These are phyloP conservation scores for Chorisops tibialis DNA, from an alignment of 2,888 invertebrate genomes.

Conservation along the genomic window DNA sequence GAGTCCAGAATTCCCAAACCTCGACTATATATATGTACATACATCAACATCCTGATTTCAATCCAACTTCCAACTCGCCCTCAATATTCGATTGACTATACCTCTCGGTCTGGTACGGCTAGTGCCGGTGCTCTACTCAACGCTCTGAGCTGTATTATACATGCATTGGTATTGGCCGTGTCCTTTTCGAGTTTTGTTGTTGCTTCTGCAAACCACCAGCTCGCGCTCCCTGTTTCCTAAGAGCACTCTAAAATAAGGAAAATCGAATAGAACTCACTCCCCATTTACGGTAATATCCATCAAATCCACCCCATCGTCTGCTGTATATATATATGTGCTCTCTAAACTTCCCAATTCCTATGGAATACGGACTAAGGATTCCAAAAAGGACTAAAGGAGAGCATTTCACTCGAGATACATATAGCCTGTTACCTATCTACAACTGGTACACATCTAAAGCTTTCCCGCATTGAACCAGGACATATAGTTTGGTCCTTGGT, in stretches of 20 bases:
- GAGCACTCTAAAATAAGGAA: not conserved
- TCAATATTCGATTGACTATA: too few species aligned
- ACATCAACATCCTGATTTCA: too few species aligned
- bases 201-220: not conserved
- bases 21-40: too few species aligned
- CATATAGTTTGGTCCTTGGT: conserved; percentile 2
- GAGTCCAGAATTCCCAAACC: too few species aligned
- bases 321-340: conserved; percentile 19
- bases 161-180: conserved; percentile 14
- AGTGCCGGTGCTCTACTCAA: not conserved
- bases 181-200: conserved; percentile 1
- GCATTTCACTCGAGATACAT: conserved; percentile 9
- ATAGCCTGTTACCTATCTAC: conserved; percentile 1
- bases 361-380: conserved; percentile 11
- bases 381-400: conserved; percentile 15
- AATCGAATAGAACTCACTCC: conserved; percentile 7
- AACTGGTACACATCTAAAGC: conserved; percentile 9
- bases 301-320: conserved; percentile 20
- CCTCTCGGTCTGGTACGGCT: too few species aligned
- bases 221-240: not conserved
- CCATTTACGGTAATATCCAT: conserved; percentile 17
- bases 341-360: conserved; percentile 18
- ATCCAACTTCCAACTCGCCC: too few species aligned
- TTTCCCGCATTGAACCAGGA: conserved; percentile 2
- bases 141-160: not conserved